Evolutionary conservation across 2,113 vertebrate species (phyloP), one percentile per base, ranked within the genome.

Genomic region (Brachyhypopomus occidentalis): DNA sequence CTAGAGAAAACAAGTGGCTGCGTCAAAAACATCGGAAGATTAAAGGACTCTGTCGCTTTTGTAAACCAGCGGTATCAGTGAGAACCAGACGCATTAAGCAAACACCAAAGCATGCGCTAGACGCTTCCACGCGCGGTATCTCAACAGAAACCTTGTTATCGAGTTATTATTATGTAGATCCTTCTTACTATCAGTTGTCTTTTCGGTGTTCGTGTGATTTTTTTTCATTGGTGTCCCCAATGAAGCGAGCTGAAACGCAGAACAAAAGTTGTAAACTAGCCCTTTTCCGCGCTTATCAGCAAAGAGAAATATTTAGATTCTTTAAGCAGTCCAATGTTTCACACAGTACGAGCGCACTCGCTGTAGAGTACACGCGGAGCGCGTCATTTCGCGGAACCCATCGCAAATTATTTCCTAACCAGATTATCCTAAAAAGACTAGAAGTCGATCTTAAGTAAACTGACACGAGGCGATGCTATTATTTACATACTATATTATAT

Each of bases 341-440:
- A n/a, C 30, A 8, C 17, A 67, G 64, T 8, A 30, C 19, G 64
- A 1, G 3, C 14, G 36, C 20, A 19, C 27, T 8, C 64, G 36
- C 2, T 36, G 5, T 67, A 19, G 30, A 67, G 36, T 19, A 67
- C 19, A 8, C 64, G 8, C 27, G 30, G 27, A 5, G 3, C 16
- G 20, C 34, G 19, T 20, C 30, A 67, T 36, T 38, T 67, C 30
- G 3, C 19, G 8, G 30, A 67, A 20, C 64, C 1, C 62, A 27
- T 63, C 60, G 9, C 62, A 27, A 64, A 64, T 17, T 64, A 64
- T 64, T 30, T 27, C 22, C 63, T 17, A 19, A 17, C 25, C 14
- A 17, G 63, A 66, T 66, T 66, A 66, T 16, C 63, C 30, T 30
- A 64, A 64, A 64, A 25, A 64, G 22, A 64, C 27, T 64, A 64